Conservation (phyloP, 2,797 vertebrate species). For the Trematomus bernacchii region DNA sequence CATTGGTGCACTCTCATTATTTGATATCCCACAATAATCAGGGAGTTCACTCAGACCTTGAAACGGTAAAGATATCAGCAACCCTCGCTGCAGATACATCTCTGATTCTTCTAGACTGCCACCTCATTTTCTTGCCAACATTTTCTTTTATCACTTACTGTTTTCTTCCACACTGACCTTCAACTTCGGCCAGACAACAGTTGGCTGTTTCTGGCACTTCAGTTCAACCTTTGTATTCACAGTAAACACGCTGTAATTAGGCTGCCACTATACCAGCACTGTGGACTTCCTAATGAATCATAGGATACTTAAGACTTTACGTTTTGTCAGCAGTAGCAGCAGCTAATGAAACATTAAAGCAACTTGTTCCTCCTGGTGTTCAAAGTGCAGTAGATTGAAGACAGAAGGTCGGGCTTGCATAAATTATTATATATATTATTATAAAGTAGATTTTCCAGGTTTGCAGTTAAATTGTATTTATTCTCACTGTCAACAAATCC, state of each 20-base stretch:
- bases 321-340: neutral
- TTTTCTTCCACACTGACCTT: conserved; percentile 48
- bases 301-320: neutral
- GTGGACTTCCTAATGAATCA: neutral
- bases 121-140: conserved; percentile 38
- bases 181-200: conserved; percentile 41
- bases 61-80: conserved; percentile 17
- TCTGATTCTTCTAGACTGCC: conserved; percentile 14
- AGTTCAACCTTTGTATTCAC: neutral
- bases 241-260: conserved; percentile 34
- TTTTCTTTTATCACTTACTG: conserved; percentile 30
- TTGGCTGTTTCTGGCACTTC: conserved; percentile 5
- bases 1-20: neutral
- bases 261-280: neutral
- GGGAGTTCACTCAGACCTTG: conserved; percentile 34
- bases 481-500: neutral
- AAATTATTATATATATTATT: too few relatives aligned
- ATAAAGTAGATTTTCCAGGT: neutral
- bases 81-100: conserved; percentile 22
- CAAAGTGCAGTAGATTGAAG: neutral
- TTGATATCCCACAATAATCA: conserved; percentile 33
- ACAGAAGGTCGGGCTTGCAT: neutral
- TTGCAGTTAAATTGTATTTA: neutral
- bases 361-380: neutral
- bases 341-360: neutral